phyloP scores from a whole-genome alignment of 2,797 vertebrate species.

The Sebastolobus altivelis region DNA sequence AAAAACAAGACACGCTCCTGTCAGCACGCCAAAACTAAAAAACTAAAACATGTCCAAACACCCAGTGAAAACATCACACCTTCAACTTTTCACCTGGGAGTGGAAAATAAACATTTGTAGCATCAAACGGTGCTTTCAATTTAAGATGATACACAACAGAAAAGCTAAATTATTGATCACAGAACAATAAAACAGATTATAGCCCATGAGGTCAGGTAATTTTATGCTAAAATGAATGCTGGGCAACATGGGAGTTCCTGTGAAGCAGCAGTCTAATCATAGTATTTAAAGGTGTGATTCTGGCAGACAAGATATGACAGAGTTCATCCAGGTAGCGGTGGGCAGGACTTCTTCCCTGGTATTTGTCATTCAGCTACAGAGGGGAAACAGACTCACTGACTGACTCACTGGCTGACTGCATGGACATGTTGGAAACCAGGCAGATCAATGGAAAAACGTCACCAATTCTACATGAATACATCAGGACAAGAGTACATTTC shows the following conservation, averaged over 20 bases:
- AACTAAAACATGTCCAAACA: slow-evolving; percentile 51
- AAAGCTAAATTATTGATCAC: neutral
- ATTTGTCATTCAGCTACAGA: slow-evolving; percentile 25
- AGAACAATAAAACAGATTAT: slow-evolving; percentile 15
- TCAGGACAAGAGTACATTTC: neutral
- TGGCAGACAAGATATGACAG: slow-evolving; percentile 66
- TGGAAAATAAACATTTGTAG: slow-evolving; percentile 19
- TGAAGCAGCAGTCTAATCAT: slow-evolving; percentile 54
- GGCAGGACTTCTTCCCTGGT: slow-evolving; percentile 29
- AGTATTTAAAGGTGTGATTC: slow-evolving; percentile 59
- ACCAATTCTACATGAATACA: neutral
- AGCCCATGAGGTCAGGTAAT: neutral
- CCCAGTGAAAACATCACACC: slow-evolving; percentile 7
- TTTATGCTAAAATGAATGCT: slow-evolving; percentile 13
- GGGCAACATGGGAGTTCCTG: slow-evolving; percentile 54
- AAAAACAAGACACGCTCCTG: slow-evolving; percentile 41
- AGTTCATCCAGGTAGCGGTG: slow-evolving; percentile 37
- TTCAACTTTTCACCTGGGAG: slow-evolving; percentile 22
- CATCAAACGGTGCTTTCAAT: neutral
- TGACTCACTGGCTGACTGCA: slow-evolving; percentile 51
- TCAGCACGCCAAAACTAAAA: slow-evolving; percentile 44
- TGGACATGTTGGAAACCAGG: slow-evolving; percentile 32
- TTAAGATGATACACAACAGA: neutral
- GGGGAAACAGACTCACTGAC: slow-evolving; percentile 19
- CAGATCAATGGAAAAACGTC: neutral